Percentiles rank a stretch among this genome's conserved stretches.
These are phyloP conservation scores for Astreopora myriophthalma DNA, from an alignment of 64 coral and sea anemone species.

Conservation along the genomic window DNA sequence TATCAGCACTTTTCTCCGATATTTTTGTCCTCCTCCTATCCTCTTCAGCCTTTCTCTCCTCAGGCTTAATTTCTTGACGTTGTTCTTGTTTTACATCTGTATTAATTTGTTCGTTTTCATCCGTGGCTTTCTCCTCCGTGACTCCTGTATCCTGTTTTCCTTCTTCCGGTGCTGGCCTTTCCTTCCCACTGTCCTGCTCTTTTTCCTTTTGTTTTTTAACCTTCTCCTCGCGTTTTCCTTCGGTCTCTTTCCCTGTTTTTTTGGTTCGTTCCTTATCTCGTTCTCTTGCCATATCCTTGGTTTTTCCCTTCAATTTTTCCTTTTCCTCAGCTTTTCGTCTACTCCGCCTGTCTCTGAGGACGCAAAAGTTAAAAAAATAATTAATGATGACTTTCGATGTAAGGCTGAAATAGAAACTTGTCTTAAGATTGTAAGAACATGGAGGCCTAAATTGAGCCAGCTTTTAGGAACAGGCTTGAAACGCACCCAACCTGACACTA, in stretches of 20 bases:
- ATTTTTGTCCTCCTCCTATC: slow-evolving; percentile 8
- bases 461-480: too few relatives aligned
- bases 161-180: background rate
- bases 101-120: background rate
- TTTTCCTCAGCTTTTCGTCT: slow-evolving; percentile 70
- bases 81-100: background rate
- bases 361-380: background rate
- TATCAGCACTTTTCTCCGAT: background rate
- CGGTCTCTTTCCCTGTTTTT: slow-evolving; percentile 11
- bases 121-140: background rate
- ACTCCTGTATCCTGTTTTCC: background rate
- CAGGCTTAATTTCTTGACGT: background rate
- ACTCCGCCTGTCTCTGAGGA: slow-evolving; percentile 36
- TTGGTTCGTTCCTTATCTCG: slow-evolving; percentile 31
- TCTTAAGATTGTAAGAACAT: too few relatives aligned
- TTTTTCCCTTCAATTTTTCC: slow-evolving; percentile 56
- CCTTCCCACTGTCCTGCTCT: background rate
- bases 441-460: too few relatives aligned
- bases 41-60: slow-evolving; percentile 54
- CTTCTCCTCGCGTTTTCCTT: slow-evolving; percentile 1
- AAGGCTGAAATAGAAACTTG: too few relatives aligned
- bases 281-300: slow-evolving; percentile 21
- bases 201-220: slow-evolving; percentile 43
- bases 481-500: too few relatives aligned
- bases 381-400: background rate